These are phyloP conservation scores for Leptopterna dolabrata DNA, from an alignment of 2,888 invertebrate species.

Conservation along the genomic window DNA sequence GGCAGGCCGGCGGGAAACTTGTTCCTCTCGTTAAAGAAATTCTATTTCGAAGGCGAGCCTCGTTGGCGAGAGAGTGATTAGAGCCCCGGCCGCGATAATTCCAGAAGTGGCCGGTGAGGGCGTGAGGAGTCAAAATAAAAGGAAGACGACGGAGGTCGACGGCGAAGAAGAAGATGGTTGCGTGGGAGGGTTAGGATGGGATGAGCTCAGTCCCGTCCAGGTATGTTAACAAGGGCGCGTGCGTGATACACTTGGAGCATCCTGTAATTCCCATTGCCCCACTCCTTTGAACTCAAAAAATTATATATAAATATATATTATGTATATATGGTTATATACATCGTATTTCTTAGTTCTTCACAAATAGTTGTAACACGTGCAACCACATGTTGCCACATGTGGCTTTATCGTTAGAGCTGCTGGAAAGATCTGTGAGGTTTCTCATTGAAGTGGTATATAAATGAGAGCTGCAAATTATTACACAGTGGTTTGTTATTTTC, in stretches of 20 bases:
- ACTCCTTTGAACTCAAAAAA: background rate
- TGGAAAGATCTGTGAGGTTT: too few relatives aligned
- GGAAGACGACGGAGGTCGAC: background rate
- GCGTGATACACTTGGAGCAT: constrained; percentile 44
- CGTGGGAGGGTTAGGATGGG: constrained; percentile 34
- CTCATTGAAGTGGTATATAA: too few relatives aligned
- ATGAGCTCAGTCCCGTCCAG: constrained; percentile 23
- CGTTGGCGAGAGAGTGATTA: constrained; percentile 52
- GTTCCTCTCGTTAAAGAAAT: constrained; percentile 45
- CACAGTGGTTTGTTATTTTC: too few relatives aligned
- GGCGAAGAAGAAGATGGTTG: constrained; percentile 7
- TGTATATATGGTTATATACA: too few relatives aligned
- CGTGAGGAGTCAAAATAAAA: constrained; percentile 36
- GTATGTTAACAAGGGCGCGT: constrained; percentile 52
- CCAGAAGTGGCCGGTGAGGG: constrained; percentile 50
- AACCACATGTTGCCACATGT: too few relatives aligned
- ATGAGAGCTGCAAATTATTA: too few relatives aligned
- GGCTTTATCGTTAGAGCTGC: too few relatives aligned
- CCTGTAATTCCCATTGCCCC: constrained; percentile 23
- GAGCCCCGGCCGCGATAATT: constrained; percentile 49
- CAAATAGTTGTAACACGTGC: too few relatives aligned
- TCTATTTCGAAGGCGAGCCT: constrained; percentile 40
- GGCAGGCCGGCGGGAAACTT: constrained; percentile 27
- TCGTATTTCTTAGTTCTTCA: too few relatives aligned
- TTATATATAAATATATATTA: too few relatives aligned